phyloP scores from a whole-genome alignment of 2,113 vertebrate species.

The Varanus komodoensis region DNA sequence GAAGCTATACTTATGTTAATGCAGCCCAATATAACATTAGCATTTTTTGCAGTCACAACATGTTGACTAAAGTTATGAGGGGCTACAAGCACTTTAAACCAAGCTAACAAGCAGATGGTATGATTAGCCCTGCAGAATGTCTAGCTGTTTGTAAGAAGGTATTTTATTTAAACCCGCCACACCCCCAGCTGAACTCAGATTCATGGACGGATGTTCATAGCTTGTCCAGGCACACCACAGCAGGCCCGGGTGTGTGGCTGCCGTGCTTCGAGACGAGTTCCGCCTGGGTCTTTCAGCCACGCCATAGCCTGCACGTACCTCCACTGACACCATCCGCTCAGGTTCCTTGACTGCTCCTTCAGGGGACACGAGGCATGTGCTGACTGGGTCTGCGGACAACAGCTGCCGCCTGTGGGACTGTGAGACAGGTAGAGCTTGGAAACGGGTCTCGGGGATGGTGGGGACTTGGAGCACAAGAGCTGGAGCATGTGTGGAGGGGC shows the following conservation, averaged over 20 bases:
- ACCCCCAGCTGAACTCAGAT: not conserved
- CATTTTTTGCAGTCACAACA: too few relatives aligned
- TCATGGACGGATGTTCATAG: not conserved
- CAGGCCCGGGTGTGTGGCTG: not conserved
- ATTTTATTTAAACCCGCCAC: not conserved
- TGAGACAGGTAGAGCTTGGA: constrained; percentile 86
- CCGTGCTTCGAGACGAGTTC: not conserved
- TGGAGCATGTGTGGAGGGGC: not conserved
- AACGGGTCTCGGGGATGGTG: too few relatives aligned
- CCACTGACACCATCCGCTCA: not conserved
- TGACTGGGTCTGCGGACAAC: constrained; percentile 97
- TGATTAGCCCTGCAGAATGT: not conserved
- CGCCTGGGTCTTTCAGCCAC: not conserved
- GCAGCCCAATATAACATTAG: too few relatives aligned
- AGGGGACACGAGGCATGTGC: constrained; percentile 97
- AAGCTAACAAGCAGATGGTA: not conserved
- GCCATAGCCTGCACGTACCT: not conserved
- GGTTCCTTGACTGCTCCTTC: constrained; percentile 70
- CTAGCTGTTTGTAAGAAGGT: too few relatives aligned
- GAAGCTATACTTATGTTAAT: too few relatives aligned
- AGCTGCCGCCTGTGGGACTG: constrained; percentile 98
- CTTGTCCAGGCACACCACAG: not conserved
- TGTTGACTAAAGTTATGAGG: too few relatives aligned
- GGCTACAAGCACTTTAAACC: too few relatives aligned
- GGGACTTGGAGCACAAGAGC: too few relatives aligned